Base-by-base conservation (phyloP, 2,113 vertebrate genomes). In the Oriolus oriolus region DNA sequence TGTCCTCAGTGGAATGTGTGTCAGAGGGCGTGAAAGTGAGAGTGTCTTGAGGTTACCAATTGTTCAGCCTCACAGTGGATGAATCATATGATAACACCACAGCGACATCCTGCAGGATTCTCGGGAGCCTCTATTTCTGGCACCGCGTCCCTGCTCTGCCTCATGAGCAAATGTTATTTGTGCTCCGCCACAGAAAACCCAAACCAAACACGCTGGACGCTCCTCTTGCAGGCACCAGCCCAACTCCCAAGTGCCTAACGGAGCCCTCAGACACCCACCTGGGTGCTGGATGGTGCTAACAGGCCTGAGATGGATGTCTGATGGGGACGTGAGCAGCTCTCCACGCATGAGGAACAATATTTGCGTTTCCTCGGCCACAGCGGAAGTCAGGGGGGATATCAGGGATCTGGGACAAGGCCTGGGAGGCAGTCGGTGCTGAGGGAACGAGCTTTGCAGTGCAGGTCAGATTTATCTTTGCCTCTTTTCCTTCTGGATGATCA, bases 51-150 rank as follows among this genome's bases (percentile, higher is more conserved):
- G 96, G 97, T 97, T 97, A 86, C 39, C 84, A 77, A 95, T 95
- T 97, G 97, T 96, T 97, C 92, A 44, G 97, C 57, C 97, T 97
- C 88, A 8, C 18, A 89, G 94, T 81, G 96, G 64, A 97, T 98
- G 98, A 98, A 97, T 98, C 98, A 98, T 80, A 79, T 45, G 95
- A 96, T 97, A 98, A 97, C 96, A 96, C 92, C 95, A 91, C 93
- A 96, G 97, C 93, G 95, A 97, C 96, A 98, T 98, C 98, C 98
- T 98, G 98, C 69, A 96, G 95, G 96, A 88, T 90, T 75, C 95
- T 92, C 73, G 70, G 96, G 96, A 98, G 95, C 96, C 97, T 97
- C 97, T 97, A 90, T 97, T 98, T 96, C 97, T 98, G 97, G 97
- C 96, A 96, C 83, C 5, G 90, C 37, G 96, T 96, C 96, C 96